Percentiles rank a stretch among this genome's conserved stretches.
These are phyloP conservation scores for Xylocopa sonorina DNA, from an alignment of 1,140 invertebrate genomes.

Conservation along the genomic window DNA sequence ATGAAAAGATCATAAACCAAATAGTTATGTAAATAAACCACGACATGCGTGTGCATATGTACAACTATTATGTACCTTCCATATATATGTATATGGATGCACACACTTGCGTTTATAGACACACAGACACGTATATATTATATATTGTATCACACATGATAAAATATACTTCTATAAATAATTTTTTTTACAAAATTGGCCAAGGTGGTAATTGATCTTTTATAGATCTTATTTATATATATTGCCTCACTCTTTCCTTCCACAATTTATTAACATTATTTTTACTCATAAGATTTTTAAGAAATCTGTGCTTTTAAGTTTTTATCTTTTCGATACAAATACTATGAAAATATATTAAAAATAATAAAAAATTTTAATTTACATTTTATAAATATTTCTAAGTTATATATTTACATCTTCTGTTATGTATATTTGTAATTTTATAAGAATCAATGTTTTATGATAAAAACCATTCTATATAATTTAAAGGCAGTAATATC, in stretches of 20 bases:
- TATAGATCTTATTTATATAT: conserved; percentile 21
- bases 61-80: neutral
- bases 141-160: conserved; percentile 12
- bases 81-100: neutral
- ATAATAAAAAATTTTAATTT: conserved; percentile 1
- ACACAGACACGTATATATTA: neutral
- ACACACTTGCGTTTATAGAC: neutral
- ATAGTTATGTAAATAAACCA: conserved; percentile 28
- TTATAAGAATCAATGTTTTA: too few species aligned
- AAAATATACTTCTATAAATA: conserved; percentile 31
- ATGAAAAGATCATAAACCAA: conserved; percentile 24
- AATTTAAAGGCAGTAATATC: too few species aligned
- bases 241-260: conserved; percentile 13
- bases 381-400: neutral
- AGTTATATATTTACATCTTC: neutral
- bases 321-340: conserved; percentile 34
- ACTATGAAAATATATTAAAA: neutral
- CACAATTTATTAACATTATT: conserved; percentile 17
- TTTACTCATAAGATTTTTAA: too few species aligned
- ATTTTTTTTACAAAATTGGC: conserved; percentile 38
- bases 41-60: neutral
- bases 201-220: conserved; percentile 48
- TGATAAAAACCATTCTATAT: too few species aligned
- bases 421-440: neutral
- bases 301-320: conserved; percentile 3